Evolutionary conservation across 2,113 vertebrate genomes (phyloP).

Genomic region (zebrafish (Danio rerio)): GRCz12tu NC_133193.1:8954501-8955000

Average conservation of each 20-base stretch:
- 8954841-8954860: neutral
- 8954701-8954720: constrained; percentile 10
- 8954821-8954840: constrained; percentile 12
- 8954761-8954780: constrained; percentile 47
- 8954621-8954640: neutral
- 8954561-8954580: neutral
- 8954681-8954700: constrained; percentile 27
- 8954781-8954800: constrained; percentile 37
- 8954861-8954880: constrained; percentile 17
- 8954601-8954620: constrained; percentile 16
- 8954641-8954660: neutral
- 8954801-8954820: constrained; percentile 47
- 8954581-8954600: constrained; percentile 17
- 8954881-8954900: neutral
- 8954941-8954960: neutral
- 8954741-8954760: constrained; percentile 51
- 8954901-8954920: neutral
- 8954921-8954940: neutral
- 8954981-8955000: neutral
- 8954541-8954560: too few species aligned
- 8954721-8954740: constrained; percentile 41
- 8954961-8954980: neutral
- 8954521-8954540: neutral
- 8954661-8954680: constrained; percentile 36
- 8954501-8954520: neutral